Base-by-base conservation (phyloP, 1,140 invertebrate genomes). In the Hylaeus anthracinus region DNA sequence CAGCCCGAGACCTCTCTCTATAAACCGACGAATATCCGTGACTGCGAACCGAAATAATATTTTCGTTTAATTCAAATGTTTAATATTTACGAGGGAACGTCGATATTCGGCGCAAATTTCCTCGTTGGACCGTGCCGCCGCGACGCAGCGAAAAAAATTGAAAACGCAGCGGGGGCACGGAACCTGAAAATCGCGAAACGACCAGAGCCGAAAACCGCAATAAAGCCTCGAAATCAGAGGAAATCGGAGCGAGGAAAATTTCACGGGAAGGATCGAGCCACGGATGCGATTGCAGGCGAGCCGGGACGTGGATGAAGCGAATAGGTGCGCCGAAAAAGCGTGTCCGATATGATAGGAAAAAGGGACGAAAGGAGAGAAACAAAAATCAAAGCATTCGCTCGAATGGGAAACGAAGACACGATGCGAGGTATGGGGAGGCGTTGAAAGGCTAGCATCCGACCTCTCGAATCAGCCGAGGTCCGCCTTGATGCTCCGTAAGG, bases 391-490 rank as follows among this genome's bases (percentile, higher is more conserved):
- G 74, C 74, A 14, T 75, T 48, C 1, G 43, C 3, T 3, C 64
- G 73, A 76, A 69, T n/a, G 43, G 74, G 14, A 45, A 43, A 12
- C 9, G 39, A 2, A 8, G 15, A 3, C 37, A 43, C 5, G 26
- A 26, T 26, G 26, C 26, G 26, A 0, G 26, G 26, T 26, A 45
- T 2, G 10, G 2, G 39, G 3, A 0, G 12, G 10, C 5, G 2
- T 26, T 12, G 53, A 51, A 58, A 58, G n/a, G 37, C 1, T 8
- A 45, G 43, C 1, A 10, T 14, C 2, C 10, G 51, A 64, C 26
- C 61, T 67, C 41, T 84, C 61, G 78, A 88, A 85, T 83, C 64
- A 79, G 64, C 79, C 71, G 61, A 72, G 69, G 55, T 73, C 71
- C 58, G 43, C 61, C 63, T 81, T 45, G 66, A 72, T 56, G 51